phyloP scores from a whole-genome alignment of 2,113 vertebrate genomes.

The Numenius arquata region DNA sequence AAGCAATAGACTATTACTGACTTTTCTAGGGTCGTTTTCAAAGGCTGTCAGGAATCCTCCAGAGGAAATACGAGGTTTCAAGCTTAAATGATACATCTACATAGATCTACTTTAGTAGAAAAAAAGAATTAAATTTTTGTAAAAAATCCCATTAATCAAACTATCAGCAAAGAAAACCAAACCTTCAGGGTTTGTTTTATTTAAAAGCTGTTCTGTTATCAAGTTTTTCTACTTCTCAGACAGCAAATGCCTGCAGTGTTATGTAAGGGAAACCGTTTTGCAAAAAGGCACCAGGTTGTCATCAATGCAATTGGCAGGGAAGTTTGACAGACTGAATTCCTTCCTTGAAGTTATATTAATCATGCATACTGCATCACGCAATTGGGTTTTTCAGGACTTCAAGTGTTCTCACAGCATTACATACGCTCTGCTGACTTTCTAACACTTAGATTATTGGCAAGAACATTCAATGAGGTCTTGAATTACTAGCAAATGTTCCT shows the following conservation, averaged over 20 bases:
- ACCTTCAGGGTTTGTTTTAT: background rate
- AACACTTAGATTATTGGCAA: slow-evolving; percentile 29
- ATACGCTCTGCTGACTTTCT: background rate
- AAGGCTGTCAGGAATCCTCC: background rate
- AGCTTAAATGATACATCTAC: background rate
- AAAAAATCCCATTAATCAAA: background rate
- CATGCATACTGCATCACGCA: background rate
- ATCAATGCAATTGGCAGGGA: background rate
- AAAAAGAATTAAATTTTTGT: background rate
- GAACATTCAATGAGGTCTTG: background rate
- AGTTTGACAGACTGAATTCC: slow-evolving; percentile 25
- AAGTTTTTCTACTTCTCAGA: background rate
- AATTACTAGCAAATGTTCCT: slow-evolving; percentile 9
- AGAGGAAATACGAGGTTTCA: background rate
- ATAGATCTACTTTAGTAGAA: fast-evolving
- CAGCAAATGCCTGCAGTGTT: slow-evolving; percentile 3
- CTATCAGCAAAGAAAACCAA: background rate
- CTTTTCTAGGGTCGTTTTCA: background rate
- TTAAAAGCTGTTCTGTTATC: background rate
- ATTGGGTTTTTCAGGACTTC: background rate
- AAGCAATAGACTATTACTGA: background rate
- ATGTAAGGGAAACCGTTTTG: background rate
- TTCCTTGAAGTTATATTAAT: background rate
- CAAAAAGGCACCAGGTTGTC: slow-evolving; percentile 19
- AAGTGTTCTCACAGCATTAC: slow-evolving; percentile 23